Conservation (phyloP, 2,797 vertebrate genomes). For the Manis pentadactyla region DNA sequence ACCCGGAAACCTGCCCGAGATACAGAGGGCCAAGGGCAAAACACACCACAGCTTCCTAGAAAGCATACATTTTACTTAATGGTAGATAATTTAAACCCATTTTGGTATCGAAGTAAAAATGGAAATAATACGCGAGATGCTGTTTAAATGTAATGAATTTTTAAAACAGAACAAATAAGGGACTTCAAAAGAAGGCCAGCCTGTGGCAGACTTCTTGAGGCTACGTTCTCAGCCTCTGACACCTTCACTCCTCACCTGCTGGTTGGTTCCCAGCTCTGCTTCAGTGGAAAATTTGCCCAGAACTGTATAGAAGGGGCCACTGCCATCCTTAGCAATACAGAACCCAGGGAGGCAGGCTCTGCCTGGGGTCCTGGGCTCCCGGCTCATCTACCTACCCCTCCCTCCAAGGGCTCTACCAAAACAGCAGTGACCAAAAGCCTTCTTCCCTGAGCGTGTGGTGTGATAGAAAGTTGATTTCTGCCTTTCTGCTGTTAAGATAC, state of each 20-base stretch:
- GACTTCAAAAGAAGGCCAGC: conserved; percentile 55
- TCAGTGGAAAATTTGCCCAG: neutral
- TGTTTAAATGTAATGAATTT: conserved; percentile 46
- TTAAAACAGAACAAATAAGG: conserved; percentile 39
- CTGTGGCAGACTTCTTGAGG: neutral
- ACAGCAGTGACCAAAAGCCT: neutral
- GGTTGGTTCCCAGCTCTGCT: neutral
- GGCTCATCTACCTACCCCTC: accelerated
- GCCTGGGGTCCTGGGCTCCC: accelerated
- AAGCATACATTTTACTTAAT: conserved; percentile 22
- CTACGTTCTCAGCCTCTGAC: neutral
- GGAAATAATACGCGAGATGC: neutral
- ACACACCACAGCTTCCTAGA: neutral
- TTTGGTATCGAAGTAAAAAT: conserved; percentile 69
- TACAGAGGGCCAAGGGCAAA: neutral
- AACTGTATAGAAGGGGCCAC: neutral
- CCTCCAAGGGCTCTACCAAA: neutral
- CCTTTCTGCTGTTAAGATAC: neutral
- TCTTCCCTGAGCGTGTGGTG: neutral
- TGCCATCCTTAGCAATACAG: neutral
- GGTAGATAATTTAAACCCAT: conserved; percentile 61
- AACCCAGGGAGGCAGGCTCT: accelerated
- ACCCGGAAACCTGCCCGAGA: neutral
- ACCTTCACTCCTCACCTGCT: neutral
- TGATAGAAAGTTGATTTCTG: neutral